Evolutionary conservation across 2,113 vertebrate genomes (phyloP).

Genomic region (Himantopus leucocephalus): DNA sequence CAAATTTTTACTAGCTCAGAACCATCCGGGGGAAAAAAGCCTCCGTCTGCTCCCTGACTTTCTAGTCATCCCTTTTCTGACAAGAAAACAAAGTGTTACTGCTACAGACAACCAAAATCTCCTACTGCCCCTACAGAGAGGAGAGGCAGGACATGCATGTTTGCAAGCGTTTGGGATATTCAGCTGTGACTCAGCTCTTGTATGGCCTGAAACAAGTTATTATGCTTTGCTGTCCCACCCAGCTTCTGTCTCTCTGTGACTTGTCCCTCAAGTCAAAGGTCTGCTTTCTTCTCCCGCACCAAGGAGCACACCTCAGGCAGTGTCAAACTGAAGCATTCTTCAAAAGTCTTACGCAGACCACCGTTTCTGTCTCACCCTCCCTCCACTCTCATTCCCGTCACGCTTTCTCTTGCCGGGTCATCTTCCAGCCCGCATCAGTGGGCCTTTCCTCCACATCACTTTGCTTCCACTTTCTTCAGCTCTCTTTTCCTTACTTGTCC

Average conservation of each 20-base stretch:
- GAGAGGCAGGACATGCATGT: not conserved
- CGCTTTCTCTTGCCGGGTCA: not conserved
- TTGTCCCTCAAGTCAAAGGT: not conserved
- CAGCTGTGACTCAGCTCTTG: not conserved
- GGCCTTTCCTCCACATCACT: not conserved
- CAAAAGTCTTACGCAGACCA: not conserved
- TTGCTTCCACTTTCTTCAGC: not conserved
- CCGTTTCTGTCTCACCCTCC: not conserved
- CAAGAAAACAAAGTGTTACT: not conserved
- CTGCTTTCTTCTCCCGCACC: not conserved
- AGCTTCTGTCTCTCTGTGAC: not conserved
- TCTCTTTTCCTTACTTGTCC: not conserved
- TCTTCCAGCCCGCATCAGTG: not conserved
- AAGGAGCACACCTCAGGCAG: not conserved
- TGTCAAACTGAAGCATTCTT: not conserved
- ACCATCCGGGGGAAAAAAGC: not conserved
- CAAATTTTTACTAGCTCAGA: not conserved
- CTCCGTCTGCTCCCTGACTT: not conserved
- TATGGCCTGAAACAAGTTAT: not conserved
- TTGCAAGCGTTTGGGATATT: not conserved
- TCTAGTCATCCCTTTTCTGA: not conserved
- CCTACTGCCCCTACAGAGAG: not conserved
- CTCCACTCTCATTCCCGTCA: not conserved
- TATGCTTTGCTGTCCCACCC: not conserved
- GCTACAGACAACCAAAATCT: not conserved